Conservation (phyloP, 2,113 vertebrate species). For the Aphyosemion australe region DNA sequence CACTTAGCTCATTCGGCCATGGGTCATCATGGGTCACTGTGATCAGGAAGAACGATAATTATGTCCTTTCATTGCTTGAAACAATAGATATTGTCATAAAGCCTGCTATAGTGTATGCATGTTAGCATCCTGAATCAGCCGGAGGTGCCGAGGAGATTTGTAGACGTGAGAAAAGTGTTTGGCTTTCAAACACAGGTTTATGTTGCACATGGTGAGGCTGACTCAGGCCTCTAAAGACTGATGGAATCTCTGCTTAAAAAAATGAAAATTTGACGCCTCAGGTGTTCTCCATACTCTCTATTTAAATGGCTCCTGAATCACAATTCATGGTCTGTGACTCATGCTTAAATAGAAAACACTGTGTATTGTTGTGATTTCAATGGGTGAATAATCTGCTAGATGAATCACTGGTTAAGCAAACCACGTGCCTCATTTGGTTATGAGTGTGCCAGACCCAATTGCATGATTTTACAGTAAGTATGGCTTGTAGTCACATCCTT, state of each 20-base stretch:
- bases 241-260: slow-evolving; percentile 47
- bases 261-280: slow-evolving; percentile 40
- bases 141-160: slow-evolving; percentile 11
- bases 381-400: slow-evolving; percentile 16
- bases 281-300: slow-evolving; percentile 23
- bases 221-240: slow-evolving; percentile 45
- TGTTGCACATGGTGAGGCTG: slow-evolving; percentile 25
- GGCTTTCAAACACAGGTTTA: slow-evolving; percentile 27
- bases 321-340: slow-evolving; percentile 36
- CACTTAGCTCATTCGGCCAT: too few species aligned
- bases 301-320: slow-evolving; percentile 29
- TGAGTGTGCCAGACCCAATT: slow-evolving; percentile 8
- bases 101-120: slow-evolving; percentile 13
- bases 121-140: slow-evolving; percentile 42
- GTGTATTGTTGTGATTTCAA: slow-evolving; percentile 27
- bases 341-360: slow-evolving; percentile 24
- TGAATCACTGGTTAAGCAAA: slow-evolving; percentile 40
- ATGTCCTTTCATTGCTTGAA: slow-evolving; percentile 24
- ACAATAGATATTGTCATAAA: slow-evolving; percentile 31
- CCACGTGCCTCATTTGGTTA: slow-evolving; percentile 31
- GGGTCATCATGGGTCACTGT: neutral
- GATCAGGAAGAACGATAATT: slow-evolving; percentile 37
- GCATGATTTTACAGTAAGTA: neutral
- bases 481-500: neutral
- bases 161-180: slow-evolving; percentile 22